A percentile compares a stretch with the other conserved stretches of the same genome.
Evolutionary conservation across 2,113 vertebrate genomes (phyloP).

Genomic region (Hystrix brachyura): DNA sequence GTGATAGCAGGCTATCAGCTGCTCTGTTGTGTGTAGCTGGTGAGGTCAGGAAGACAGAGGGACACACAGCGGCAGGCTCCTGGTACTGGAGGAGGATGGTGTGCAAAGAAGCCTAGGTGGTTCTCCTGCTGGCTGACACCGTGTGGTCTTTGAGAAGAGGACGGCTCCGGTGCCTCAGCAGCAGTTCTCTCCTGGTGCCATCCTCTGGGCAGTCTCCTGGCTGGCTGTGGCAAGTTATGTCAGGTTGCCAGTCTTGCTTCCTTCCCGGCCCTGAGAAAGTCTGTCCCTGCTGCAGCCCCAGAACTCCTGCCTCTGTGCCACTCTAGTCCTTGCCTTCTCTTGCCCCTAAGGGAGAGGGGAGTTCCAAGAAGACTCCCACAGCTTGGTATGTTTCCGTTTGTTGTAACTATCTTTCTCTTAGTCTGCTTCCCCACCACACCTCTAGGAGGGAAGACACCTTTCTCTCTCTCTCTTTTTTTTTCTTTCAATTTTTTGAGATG

Average conservation of each 20-base stretch:
- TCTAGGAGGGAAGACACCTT: not conserved
- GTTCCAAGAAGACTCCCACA: not conserved
- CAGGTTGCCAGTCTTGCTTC: not conserved
- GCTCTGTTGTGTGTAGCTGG: not conserved
- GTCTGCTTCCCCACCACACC: not conserved
- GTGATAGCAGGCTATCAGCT: not conserved
- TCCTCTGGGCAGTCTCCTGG: not conserved
- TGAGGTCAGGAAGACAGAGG: not conserved
- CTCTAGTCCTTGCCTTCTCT: not conserved
- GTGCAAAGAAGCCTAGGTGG: not conserved
- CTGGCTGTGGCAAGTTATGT: not conserved
- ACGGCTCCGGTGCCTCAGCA: not conserved
- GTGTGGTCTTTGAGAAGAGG: slow-evolving; percentile 25
- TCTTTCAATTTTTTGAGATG: too few relatives aligned
- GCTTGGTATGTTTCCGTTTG: not conserved
- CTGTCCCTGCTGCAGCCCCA: not conserved
- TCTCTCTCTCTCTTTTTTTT: not conserved
- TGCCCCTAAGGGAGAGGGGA: not conserved
- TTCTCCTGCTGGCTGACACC: not conserved
- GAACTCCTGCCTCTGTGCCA: not conserved
- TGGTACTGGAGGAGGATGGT: not conserved
- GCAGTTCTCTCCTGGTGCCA: not conserved
- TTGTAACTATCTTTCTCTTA: not conserved
- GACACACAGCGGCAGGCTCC: not conserved
- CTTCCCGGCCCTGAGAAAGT: not conserved